Percentiles rank a stretch among this genome's conserved stretches.
phyloP scores from a whole-genome alignment of 2,797 vertebrate species.

The Hydrophis major region DNA sequence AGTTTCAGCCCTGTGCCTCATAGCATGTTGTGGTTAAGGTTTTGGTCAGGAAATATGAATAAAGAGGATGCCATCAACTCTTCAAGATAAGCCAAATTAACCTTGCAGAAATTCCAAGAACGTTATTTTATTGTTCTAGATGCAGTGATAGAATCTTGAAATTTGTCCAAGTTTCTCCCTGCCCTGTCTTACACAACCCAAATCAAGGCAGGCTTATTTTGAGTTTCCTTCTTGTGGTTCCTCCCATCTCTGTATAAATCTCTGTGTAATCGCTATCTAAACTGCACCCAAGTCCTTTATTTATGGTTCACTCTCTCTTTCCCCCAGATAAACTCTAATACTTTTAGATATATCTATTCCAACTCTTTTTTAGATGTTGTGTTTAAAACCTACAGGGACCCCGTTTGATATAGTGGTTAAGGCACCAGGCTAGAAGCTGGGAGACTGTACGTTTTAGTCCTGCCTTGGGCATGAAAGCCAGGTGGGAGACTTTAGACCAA shows the following conservation, averaged over 20 bases:
- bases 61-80: not conserved
- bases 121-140: not conserved
- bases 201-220: not conserved
- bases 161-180: not conserved
- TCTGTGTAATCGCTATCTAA: not conserved
- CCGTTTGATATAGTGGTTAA: not conserved
- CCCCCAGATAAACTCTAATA: not conserved
- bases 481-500: not conserved
- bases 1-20: not conserved
- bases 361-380: not conserved
- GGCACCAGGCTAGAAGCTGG: not conserved
- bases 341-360: not conserved
- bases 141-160: not conserved
- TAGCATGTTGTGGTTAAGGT: not conserved
- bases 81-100: not conserved
- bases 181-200: not conserved
- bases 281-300: not conserved
- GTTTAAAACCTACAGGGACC: not conserved
- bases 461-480: no score
- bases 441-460: no score
- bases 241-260: not conserved
- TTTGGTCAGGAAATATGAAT: not conserved
- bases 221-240: not conserved
- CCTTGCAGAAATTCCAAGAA: not conserved
- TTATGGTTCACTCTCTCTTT: not conserved